Base-by-base conservation (phyloP, 2,888 invertebrate genomes). In the Crepidodera aurea region DNA sequence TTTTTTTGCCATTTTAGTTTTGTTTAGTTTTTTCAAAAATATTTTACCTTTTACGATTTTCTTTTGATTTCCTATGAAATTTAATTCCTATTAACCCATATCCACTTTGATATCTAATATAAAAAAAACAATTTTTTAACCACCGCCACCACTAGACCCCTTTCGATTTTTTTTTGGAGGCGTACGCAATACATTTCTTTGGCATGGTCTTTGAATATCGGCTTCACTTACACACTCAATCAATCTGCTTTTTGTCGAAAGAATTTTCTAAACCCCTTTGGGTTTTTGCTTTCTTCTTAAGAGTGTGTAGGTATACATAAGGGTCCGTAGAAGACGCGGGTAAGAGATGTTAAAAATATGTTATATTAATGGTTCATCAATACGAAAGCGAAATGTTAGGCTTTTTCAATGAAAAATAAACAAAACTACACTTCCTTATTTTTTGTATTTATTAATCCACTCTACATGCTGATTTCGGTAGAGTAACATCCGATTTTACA, bases 191-290 rank as follows among this genome's bases (percentile, higher is more conserved):
- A 40, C 18, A 22, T 51, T 51, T 58, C 40, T 27, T 32, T 13
- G 51, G 51, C 51, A 18, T 13, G 27, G 53, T 27, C 44, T 59
- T 39, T 46, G 53, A 51, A 59, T 42, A 46, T 54, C 60, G 42
- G 53, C 53, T 37, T 46, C 48, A 60, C 54, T 39, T 46, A 48
- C 46, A 60, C 48, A 60, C 53, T 53, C 29, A 60, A 60, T 60
- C 60, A 60, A 54, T 27, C 48, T 25, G 46, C 13, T 44, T 60
- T 60, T 60, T 46, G 53, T 16, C 15, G 42, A 54, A 27, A 42
- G 42, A 54, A n/a, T 54, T 53, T 53, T 27, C 29, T 15, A 22
- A 15, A 12, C 12, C 2, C 42, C 8, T 29, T 6, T 29, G 13
- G 27, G 29, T 54, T 54, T 54, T 44, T 54, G 16, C 29, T 25